These are phyloP conservation scores for Cancer borealis DNA, from an alignment of 2,888 invertebrate genomes.

Conservation along the genomic window DNA sequence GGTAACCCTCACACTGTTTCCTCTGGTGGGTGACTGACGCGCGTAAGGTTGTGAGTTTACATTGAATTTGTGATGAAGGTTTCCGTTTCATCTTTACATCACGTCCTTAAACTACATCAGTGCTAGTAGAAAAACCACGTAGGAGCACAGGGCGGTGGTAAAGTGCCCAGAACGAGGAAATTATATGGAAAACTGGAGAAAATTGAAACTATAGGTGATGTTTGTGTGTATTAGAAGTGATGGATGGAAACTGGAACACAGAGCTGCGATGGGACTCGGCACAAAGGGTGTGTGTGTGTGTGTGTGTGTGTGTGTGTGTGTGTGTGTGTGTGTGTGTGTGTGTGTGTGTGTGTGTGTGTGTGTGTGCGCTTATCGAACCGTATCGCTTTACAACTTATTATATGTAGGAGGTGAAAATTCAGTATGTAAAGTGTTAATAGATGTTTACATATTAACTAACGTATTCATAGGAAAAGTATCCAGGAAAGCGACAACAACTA, in stretches of 20 bases:
- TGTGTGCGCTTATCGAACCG: background rate
- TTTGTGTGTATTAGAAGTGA: background rate
- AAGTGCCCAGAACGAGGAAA: background rate
- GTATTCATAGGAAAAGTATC: background rate
- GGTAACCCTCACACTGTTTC: background rate
- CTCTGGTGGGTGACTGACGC: background rate
- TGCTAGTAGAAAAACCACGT: background rate
- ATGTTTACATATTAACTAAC: background rate
- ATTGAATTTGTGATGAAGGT: background rate
- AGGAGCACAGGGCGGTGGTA: background rate
- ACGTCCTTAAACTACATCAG: background rate
- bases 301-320: background rate
- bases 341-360: background rate
- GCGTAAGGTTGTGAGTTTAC: background rate
- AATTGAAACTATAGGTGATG: background rate
- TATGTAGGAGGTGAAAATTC: background rate
- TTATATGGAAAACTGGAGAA: background rate
- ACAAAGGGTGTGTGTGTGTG: background rate
- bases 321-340: background rate
- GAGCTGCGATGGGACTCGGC: conserved; percentile 28
- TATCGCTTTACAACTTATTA: background rate
- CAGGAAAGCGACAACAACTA: too few species aligned
- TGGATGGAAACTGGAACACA: background rate
- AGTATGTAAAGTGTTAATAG: background rate
- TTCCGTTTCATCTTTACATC: background rate